These are phyloP conservation scores for Hormaphis cornu DNA, from an alignment of 1,140 invertebrate genomes.

Conservation along the genomic window DNA sequence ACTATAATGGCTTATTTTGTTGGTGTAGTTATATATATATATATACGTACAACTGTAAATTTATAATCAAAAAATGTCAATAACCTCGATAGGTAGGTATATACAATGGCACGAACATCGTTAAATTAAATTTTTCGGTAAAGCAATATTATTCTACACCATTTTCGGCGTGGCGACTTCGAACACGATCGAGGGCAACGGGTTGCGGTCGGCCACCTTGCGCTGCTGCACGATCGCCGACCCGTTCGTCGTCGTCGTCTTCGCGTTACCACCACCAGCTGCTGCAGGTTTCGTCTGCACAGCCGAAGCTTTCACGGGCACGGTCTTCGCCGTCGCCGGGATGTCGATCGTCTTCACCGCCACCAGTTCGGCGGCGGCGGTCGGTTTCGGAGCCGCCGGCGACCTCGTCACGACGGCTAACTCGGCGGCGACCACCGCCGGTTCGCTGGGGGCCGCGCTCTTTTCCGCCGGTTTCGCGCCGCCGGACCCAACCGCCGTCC, in stretches of 20 bases:
- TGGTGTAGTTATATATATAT: too few relatives aligned
- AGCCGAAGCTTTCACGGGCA: neutral
- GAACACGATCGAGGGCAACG: neutral
- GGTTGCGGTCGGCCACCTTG: conserved; percentile 9
- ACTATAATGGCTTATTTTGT: too few relatives aligned
- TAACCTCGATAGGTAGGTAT: too few relatives aligned
- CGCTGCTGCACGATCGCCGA: neutral
- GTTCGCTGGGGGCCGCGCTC: neutral
- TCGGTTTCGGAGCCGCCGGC: neutral
- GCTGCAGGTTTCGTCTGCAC: neutral
- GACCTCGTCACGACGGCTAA: neutral
- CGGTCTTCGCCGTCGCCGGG: neutral
- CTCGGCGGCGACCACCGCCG: neutral
- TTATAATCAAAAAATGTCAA: too few relatives aligned
- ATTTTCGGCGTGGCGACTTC: neutral
- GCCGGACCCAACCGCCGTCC: neutral
- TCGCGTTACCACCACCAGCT: neutral
- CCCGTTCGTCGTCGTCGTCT: neutral
- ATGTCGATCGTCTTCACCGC: neutral
- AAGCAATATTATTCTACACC: neutral
- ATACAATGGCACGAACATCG: too few relatives aligned
- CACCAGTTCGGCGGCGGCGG: neutral
- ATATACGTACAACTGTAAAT: too few relatives aligned
- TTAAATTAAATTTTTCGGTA: neutral
- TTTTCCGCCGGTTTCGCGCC: neutral